phyloP scores from a whole-genome alignment of 2,797 vertebrate species.

The Scleropages formosus region DNA sequence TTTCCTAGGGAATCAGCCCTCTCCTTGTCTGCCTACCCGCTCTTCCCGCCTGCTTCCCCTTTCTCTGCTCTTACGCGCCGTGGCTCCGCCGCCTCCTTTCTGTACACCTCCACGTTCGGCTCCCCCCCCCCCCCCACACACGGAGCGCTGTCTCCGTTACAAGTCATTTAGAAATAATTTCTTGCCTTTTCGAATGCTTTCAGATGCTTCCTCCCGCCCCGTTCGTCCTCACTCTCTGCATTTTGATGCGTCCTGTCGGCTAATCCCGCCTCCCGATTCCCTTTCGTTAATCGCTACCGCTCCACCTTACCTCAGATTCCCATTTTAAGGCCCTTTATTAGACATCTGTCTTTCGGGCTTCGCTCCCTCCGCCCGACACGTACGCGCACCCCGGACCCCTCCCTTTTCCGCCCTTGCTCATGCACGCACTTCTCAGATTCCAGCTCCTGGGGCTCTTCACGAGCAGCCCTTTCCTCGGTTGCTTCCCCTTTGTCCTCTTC shows the following conservation, averaged over 20 bases:
- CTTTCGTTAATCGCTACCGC: conserved; percentile 38
- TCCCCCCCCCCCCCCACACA: conserved; percentile 37
- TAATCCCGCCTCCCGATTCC: conserved; percentile 48
- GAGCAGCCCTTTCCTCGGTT: conserved; percentile 31
- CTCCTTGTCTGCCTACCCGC: conserved; percentile 33
- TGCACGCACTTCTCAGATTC: neutral
- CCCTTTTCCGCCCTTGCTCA: conserved; percentile 37
- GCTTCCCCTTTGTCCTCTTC: conserved; percentile 52
- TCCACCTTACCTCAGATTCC: conserved; percentile 27
- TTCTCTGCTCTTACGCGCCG: conserved; percentile 11
- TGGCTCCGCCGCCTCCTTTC: no score
- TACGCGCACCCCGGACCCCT: conserved; percentile 33
- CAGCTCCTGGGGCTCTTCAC: neutral
- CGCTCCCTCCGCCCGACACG: conserved; percentile 14
- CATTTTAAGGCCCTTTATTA: conserved; percentile 9
- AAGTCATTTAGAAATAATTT: neutral
- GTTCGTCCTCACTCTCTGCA: neutral
- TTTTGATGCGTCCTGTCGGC: conserved; percentile 35
- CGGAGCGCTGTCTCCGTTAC: conserved; percentile 36
- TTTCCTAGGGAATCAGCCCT: conserved; percentile 29
- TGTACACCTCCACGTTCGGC: conserved; percentile 67
- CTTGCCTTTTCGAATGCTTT: neutral
- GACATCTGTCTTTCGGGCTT: conserved; percentile 3
- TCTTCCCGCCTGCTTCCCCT: conserved; percentile 1
- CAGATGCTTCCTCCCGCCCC: neutral